Percentiles rank a stretch among this genome's conserved stretches.
phyloP scores from a whole-genome alignment of 2,113 vertebrate species.

The Bombycilla garrulus region DNA sequence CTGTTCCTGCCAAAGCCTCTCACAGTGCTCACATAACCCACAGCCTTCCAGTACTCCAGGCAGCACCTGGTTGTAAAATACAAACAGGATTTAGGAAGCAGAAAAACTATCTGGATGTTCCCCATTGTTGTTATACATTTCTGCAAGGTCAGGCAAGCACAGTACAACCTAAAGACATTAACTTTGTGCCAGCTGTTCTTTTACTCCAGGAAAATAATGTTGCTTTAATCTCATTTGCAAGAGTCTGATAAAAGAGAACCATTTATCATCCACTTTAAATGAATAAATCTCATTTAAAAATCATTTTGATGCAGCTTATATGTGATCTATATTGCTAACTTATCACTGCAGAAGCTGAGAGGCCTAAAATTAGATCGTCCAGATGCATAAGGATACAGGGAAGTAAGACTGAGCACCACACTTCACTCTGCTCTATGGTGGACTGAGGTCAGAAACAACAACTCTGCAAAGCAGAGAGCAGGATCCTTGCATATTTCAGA shows the following conservation, averaged over 20 bases:
- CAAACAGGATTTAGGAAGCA: not conserved
- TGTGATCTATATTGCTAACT: slow-evolving; percentile 34
- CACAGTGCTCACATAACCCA: not conserved
- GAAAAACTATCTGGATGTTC: not conserved
- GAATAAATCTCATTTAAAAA: slow-evolving; percentile 61
- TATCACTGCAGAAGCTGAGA: not conserved
- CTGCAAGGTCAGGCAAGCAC: slow-evolving; percentile 34
- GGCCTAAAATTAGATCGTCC: slow-evolving; percentile 2
- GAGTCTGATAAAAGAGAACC: slow-evolving; percentile 38
- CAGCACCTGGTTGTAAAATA: not conserved
- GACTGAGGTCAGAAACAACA: not conserved
- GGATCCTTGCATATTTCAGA: not conserved
- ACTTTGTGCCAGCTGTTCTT: slow-evolving; percentile 16
- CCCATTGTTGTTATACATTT: not conserved
- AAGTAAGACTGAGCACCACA: not conserved
- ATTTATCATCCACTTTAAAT: slow-evolving; percentile 57
- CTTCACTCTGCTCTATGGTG: not conserved
- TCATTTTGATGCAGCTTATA: slow-evolving; percentile 24
- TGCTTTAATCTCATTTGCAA: slow-evolving; percentile 56
- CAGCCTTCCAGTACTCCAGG: not conserved
- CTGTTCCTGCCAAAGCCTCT: not conserved
- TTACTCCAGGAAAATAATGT: slow-evolving; percentile 35
- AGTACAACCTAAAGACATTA: not conserved
- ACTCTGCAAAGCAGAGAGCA: not conserved
- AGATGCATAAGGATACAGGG: slow-evolving; percentile 1